Percentiles rank a stretch among this genome's conserved stretches.
Conservation (phyloP, 2,113 vertebrate genomes). For the Pseudonaja textilis region DNA sequence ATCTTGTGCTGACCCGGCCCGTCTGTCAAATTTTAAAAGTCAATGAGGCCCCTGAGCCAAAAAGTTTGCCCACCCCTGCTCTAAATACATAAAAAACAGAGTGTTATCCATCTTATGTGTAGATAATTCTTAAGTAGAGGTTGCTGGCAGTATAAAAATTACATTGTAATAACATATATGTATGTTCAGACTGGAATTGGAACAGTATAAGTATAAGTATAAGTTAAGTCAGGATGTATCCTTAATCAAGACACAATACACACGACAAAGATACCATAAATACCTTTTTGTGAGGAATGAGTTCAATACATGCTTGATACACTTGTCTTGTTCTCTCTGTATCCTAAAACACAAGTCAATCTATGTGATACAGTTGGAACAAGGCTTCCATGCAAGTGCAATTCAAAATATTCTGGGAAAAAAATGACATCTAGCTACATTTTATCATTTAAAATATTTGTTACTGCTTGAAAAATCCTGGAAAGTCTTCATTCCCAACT, state of each 20-base stretch:
- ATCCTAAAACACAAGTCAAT: constrained; percentile 72
- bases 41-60: no score
- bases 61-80: no score
- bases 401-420: not conserved
- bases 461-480: not conserved
- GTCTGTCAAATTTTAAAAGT: no score
- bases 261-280: not conserved
- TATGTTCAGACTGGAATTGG: not conserved
- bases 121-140: rapidly evolving
- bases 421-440: not conserved
- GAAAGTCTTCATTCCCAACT: not conserved
- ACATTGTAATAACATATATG: not conserved
- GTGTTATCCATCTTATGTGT: not conserved
- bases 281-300: constrained; percentile 98
- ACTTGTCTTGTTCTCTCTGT: constrained; percentile 91
- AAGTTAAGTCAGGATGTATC: not conserved
- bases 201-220: no score
- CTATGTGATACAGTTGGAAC: not conserved
- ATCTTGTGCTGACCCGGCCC: no score
- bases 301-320: constrained; percentile 91
- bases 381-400: not conserved
- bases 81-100: not conserved
- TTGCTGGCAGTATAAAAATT: not conserved
- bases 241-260: not conserved
- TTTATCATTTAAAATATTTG: not conserved